Conservation (phyloP, 2,888 invertebrate genomes). For the Stegana nigrithorax region DNA sequence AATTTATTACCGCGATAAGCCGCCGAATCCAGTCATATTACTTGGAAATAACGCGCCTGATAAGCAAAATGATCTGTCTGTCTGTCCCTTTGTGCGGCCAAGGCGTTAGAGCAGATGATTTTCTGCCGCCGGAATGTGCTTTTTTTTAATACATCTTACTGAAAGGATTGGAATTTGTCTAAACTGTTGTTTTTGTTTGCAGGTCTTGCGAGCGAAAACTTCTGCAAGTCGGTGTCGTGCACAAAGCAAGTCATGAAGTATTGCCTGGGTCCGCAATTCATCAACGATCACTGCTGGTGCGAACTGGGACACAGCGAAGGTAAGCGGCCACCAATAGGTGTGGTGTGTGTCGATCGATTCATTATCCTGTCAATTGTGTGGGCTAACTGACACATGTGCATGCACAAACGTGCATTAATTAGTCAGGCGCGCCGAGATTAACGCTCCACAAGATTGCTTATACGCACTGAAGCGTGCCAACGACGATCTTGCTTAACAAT, state of each 20-base stretch:
- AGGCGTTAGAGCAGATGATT: too few species aligned
- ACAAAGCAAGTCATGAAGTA: constrained; percentile 57
- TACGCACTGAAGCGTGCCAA: background rate
- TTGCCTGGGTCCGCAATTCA: constrained; percentile 63
- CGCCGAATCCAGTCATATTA: too few species aligned
- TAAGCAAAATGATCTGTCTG: too few species aligned
- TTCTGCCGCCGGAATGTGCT: too few species aligned
- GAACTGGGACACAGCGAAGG: constrained; percentile 66
- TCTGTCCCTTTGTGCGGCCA: too few species aligned
- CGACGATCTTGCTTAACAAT: background rate
- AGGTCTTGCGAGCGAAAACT: constrained; percentile 42
- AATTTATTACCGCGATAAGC: too few species aligned
- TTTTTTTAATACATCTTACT: too few species aligned
- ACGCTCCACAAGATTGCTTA: constrained; percentile 9
- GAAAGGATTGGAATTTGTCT: background rate
- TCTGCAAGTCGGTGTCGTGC: constrained; percentile 59
- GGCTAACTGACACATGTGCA: constrained; percentile 14
- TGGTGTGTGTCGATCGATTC: background rate
- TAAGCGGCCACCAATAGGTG: constrained; percentile 43
- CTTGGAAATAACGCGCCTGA: too few species aligned
- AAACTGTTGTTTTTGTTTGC: background rate
- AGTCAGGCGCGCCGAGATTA: constrained; percentile 5
- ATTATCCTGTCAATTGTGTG: constrained; percentile 21
- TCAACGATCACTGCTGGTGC: constrained; percentile 69
- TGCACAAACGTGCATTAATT: constrained; percentile 12